A percentile compares a stretch with the other conserved stretches of the same genome.
Evolutionary conservation across 2,888 invertebrate genomes (phyloP).

Genomic region (Brachynemurus nebulosus): DNA sequence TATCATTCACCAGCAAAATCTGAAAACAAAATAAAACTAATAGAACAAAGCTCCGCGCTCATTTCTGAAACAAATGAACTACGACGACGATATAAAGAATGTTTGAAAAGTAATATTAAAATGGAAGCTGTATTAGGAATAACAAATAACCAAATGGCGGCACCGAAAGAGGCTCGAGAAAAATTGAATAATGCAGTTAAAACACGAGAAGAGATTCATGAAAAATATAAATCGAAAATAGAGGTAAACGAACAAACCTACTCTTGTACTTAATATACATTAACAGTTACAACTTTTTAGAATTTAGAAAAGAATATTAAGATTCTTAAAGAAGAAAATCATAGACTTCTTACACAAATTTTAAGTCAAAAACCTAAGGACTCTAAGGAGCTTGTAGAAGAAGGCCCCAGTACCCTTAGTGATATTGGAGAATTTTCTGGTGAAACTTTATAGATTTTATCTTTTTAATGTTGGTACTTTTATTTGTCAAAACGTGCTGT

Average conservation of each 20-base stretch:
- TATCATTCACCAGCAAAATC: constrained; percentile 25
- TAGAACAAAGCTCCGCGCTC: constrained; percentile 60
- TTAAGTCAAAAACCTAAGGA: no score
- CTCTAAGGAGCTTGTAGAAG: no score
- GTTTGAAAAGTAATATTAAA: constrained; percentile 49
- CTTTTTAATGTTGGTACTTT: no score
- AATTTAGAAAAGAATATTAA: not conserved
- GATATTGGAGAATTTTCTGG: no score
- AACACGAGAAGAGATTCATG: constrained; percentile 43
- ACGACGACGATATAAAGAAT: constrained; percentile 50
- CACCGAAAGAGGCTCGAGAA: constrained; percentile 44
- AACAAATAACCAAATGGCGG: constrained; percentile 37
- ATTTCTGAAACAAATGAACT: constrained; percentile 65
- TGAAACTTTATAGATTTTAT: no score
- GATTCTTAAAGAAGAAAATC: not conserved
- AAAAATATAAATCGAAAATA: constrained; percentile 37
- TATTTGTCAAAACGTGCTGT: no score
- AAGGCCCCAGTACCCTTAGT: no score
- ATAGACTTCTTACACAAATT: not conserved
- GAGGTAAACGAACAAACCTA: constrained; percentile 26
- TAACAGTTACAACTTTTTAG: not conserved
- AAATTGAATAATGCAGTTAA: constrained; percentile 48
- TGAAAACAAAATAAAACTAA: constrained; percentile 30
- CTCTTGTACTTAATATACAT: no score
- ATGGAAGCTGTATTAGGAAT: constrained; percentile 59